These are phyloP conservation scores for Drosophila eugracilis DNA, from an alignment of 1,140 invertebrate species.

Conservation along the genomic window DNA sequence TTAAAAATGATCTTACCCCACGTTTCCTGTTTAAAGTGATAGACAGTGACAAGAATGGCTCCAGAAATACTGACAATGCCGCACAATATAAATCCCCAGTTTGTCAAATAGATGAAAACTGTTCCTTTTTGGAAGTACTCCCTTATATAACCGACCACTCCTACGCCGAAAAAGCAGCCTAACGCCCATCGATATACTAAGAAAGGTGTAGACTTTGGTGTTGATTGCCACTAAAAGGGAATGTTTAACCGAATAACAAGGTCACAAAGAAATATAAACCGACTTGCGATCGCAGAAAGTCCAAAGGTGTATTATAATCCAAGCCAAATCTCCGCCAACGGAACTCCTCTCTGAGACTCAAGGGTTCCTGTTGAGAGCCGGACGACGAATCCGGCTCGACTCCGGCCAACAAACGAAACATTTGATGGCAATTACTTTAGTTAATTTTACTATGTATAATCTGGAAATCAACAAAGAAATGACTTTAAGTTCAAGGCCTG, in stretches of 20 bases:
- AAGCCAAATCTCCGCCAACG: conserved; percentile 4
- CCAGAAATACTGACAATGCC: conserved; percentile 22
- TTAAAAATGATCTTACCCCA: conserved; percentile 37
- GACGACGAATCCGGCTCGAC: not conserved
- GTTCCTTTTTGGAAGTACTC: conserved; percentile 18
- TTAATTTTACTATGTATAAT: conserved; percentile 1
- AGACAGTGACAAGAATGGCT: conserved; percentile 34
- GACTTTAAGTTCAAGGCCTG: conserved; percentile 27
- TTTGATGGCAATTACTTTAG: conserved; percentile 7
- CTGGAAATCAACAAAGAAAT: conserved; percentile 7
- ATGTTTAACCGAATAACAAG: too few relatives aligned
- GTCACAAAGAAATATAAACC: too few relatives aligned
- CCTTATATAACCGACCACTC: not conserved
- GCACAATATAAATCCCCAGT: conserved; percentile 60
- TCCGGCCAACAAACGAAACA: not conserved
- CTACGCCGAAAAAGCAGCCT: conserved; percentile 36
- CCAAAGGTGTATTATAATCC: conserved; percentile 16
- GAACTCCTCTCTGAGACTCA: conserved; percentile 37
- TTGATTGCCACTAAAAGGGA: conserved; percentile 58
- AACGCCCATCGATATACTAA: conserved; percentile 56
- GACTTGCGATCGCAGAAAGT: conserved; percentile 63
- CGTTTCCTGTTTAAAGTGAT: conserved; percentile 8
- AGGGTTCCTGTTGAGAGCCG: conserved; percentile 8
- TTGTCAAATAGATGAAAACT: conserved; percentile 56
- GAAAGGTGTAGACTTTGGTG: conserved; percentile 12